These are phyloP conservation scores for Drosophila mauritiana DNA, from an alignment of 1,140 invertebrate genomes.

Conservation along the genomic window DNA sequence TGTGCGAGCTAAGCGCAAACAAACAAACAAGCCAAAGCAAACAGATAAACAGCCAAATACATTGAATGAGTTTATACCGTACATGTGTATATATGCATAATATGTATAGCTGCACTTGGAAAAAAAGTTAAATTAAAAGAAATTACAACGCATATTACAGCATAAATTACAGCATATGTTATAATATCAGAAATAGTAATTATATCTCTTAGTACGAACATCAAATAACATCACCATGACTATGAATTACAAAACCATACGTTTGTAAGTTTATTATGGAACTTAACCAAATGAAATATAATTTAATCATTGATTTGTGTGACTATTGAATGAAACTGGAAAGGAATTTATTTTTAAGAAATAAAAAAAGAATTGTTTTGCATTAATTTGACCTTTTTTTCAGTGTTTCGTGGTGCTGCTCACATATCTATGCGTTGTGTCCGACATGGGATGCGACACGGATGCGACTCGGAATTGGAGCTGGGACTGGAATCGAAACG, in stretches of 20 bases:
- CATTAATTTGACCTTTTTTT: neutral
- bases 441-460: conserved; percentile 56
- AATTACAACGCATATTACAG: too few relatives aligned
- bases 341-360: too few relatives aligned
- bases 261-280: too few relatives aligned
- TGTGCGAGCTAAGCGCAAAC: conserved; percentile 72
- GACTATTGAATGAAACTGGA: too few relatives aligned
- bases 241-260: too few relatives aligned
- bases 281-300: too few relatives aligned
- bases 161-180: too few relatives aligned
- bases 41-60: conserved; percentile 69
- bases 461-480: conserved; percentile 53
- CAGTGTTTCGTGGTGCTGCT: conserved; percentile 16
- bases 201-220: too few relatives aligned
- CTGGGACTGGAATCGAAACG: conserved; percentile 36
- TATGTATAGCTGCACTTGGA: conserved; percentile 25
- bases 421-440: conserved; percentile 50
- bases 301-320: too few relatives aligned
- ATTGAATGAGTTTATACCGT: conserved; percentile 53
- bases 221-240: too few relatives aligned
- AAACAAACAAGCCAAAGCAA: conserved; percentile 59
- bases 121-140: neutral
- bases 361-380: too few relatives aligned
- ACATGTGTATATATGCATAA: conserved; percentile 33
- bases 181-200: too few relatives aligned